These are phyloP conservation scores for Euglossa dilemma DNA, from an alignment of 1,140 invertebrate species.

Conservation along the genomic window DNA sequence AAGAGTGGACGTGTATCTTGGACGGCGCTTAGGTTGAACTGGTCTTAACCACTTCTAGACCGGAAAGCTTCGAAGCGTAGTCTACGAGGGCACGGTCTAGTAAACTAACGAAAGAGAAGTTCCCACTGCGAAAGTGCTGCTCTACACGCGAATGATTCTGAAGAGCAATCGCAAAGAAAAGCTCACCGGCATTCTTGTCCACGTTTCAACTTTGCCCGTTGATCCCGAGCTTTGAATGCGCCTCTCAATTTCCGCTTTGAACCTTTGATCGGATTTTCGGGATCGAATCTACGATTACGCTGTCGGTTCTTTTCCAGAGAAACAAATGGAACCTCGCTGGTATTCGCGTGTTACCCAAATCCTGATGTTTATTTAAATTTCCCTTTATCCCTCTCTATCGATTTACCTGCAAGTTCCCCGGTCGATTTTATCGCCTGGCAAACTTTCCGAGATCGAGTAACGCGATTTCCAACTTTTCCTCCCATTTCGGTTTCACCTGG, in stretches of 20 bases:
- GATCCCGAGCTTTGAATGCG: constrained; percentile 5
- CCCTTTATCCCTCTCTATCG: not conserved
- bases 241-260: constrained; percentile 31
- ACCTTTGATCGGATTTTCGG: constrained; percentile 32
- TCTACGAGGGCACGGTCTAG: constrained; percentile 44
- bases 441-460: not conserved
- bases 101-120: constrained; percentile 62
- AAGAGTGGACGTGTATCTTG: constrained; percentile 5
- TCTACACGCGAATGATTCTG: constrained; percentile 45
- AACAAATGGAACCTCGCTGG: constrained; percentile 26
- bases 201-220: constrained; percentile 30
- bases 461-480: not conserved
- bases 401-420: not conserved
- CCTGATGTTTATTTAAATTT: constrained; percentile 36
- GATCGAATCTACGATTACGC: constrained; percentile 40
- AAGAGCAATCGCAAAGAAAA: constrained; percentile 48
- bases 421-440: not conserved
- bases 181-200: constrained; percentile 24
- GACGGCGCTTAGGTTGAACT: constrained; percentile 37
- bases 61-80: constrained; percentile 28
- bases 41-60: constrained; percentile 49
- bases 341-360: not conserved
- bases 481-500: not conserved
- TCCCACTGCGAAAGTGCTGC: constrained; percentile 47
- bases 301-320: constrained; percentile 4